These are phyloP conservation scores for Rhynchomys soricoides DNA, from an alignment of 2,113 vertebrate genomes.

Conservation along the genomic window DNA sequence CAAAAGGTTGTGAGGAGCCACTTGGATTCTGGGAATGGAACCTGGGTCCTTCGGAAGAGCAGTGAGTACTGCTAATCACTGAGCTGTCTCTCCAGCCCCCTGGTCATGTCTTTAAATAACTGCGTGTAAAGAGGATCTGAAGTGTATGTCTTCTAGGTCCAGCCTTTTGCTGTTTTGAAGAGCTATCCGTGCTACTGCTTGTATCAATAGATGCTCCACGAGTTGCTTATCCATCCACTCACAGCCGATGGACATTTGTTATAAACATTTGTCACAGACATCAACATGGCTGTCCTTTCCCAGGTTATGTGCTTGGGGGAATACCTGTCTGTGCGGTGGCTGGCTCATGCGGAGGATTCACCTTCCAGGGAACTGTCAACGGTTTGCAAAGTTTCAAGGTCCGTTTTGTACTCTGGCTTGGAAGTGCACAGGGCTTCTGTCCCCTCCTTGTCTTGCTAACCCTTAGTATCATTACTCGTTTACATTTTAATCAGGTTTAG, in stretches of 20 bases:
- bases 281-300: background rate
- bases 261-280: background rate
- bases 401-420: fast-evolving
- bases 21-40: background rate
- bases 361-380: background rate
- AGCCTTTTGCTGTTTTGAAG: background rate
- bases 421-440: fast-evolving
- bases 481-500: background rate
- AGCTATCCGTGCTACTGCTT: fast-evolving
- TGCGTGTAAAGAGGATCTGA: background rate
- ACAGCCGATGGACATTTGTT: background rate
- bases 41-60: background rate
- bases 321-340: background rate
- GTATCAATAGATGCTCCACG: fast-evolving
- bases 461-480: background rate
- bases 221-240: too few relatives aligned
- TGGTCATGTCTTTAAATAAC: background rate
- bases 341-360: background rate
- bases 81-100: background rate
- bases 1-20: background rate
- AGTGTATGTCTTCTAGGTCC: background rate
- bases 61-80: background rate
- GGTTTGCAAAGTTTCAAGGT: background rate
- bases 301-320: background rate
- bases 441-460: background rate